These are phyloP conservation scores for Nyctereutes procyonoides DNA, from an alignment of 2,113 vertebrate genomes.

Conservation along the genomic window DNA sequence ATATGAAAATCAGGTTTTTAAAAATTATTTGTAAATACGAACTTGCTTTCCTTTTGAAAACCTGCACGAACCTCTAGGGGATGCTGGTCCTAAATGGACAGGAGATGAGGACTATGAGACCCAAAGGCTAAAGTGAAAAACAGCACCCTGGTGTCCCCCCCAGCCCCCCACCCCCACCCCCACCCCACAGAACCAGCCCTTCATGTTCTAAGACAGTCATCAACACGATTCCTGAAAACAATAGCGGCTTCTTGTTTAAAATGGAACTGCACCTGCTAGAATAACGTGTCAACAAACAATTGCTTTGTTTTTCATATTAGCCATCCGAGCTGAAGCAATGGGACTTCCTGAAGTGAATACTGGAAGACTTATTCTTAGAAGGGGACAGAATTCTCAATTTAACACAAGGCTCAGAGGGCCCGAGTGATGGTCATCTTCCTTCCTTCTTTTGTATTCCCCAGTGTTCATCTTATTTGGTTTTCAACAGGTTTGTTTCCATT, in stretches of 20 bases:
- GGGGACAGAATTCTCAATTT: slow-evolving; percentile 84
- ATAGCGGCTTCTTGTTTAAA: slow-evolving; percentile 88
- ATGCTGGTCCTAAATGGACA: slow-evolving; percentile 1
- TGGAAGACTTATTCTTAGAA: slow-evolving; percentile 90
- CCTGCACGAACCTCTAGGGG: slow-evolving; percentile 49
- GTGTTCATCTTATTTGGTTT: slow-evolving; percentile 86
- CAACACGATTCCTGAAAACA: slow-evolving; percentile 87
- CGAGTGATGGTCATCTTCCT: slow-evolving; percentile 88
- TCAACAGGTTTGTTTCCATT: slow-evolving; percentile 90
- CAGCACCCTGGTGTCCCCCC: slow-evolving; percentile 61
- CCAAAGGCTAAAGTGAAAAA: slow-evolving; percentile 71
- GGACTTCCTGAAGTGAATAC: slow-evolving; percentile 89
- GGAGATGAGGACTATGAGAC: not conserved
- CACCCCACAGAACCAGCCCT: slow-evolving; percentile 69
- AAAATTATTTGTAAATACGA: not conserved
- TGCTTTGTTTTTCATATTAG: slow-evolving; percentile 85
- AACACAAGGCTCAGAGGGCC: slow-evolving; percentile 72
- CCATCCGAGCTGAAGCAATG: slow-evolving; percentile 83
- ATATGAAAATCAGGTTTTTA: not conserved
- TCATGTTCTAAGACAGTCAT: slow-evolving; percentile 85
- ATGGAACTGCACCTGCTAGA: slow-evolving; percentile 90
- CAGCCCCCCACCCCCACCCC: slow-evolving; percentile 18
- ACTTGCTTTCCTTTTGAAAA: slow-evolving; percentile 2
- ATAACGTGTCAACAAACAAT: slow-evolving; percentile 88
- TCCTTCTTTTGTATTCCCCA: slow-evolving; percentile 89